Evolutionary conservation across 2,888 invertebrate species (phyloP), one percentile per base, ranked within the genome.

Genomic region (Neuroscelio doddi): DNA sequence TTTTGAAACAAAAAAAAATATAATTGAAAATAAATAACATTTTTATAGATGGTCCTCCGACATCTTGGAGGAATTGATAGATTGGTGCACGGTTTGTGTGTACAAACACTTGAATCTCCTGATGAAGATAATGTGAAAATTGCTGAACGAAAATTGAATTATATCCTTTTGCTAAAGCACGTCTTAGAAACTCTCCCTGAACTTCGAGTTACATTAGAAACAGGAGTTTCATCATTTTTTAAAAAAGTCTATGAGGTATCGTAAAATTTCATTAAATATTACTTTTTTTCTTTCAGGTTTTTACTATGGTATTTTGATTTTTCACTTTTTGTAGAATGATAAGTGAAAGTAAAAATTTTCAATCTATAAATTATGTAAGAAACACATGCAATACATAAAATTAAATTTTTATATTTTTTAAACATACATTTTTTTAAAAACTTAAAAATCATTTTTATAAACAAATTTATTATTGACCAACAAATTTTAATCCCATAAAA

Each of bases 61-160:
- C 90, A 91, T 73, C 87, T 96, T 58, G 85, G 89, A 1, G 93
- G 94, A 68, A 88, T 95, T n/a, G 95, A 96, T 75, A 91, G 91
- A 76, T 87, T 96, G 12, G 85, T 96, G 7, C 51, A 67, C 10
- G 67, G 67, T 24, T 41, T 67, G 14, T 63, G 67, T 9, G 67
- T 67, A n/a, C 53, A 67, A 44, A 67, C 63, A 32, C 85, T 87
- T 32, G 80, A 76, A 51, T 86, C 86, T 3, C 78, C 87, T 14
- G 84, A 83, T 42, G 86, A 65, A 7, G 78, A 81, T 24, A 78
- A 55, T 41, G 66, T 79, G 8, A 71, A 76, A 50, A 69, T 86
- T 16, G 91, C 93, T 0, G 94, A 95, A 76, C 89, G 89, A 1
- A 92, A 94, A 80, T 86, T 96, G 30, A 93, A 93, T 76, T 93